Evolutionary conservation across 2,113 vertebrate species (phyloP).

Genomic region (Brienomyrus brachyistius): DNA sequence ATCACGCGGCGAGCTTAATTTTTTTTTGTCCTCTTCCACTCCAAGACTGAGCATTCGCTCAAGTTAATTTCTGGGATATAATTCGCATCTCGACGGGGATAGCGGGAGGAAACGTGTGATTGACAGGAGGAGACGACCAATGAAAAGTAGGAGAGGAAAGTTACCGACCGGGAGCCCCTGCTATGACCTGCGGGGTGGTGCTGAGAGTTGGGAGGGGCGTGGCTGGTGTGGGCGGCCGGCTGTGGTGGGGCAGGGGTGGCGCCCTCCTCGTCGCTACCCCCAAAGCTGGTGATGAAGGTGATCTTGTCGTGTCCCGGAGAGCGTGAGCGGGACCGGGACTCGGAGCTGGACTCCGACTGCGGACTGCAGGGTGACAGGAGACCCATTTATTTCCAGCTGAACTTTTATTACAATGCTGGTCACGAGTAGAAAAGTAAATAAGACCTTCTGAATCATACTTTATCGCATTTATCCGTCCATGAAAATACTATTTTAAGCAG

Average conservation of each 20-base stretch:
- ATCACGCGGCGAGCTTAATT: not conserved
- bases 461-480: not conserved
- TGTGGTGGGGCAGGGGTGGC: slow-evolving; percentile 45
- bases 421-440: too few relatives aligned
- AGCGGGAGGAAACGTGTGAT: slow-evolving; percentile 24
- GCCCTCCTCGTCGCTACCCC: slow-evolving; percentile 85
- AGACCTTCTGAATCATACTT: not conserved
- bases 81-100: not conserved
- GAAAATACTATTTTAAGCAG: not conserved
- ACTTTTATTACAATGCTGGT: not conserved
- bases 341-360: slow-evolving; percentile 76
- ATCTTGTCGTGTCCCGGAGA: slow-evolving; percentile 81
- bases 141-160: slow-evolving; percentile 59
- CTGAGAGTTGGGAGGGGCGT: slow-evolving; percentile 57
- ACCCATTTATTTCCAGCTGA: not conserved
- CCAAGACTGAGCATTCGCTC: not conserved
- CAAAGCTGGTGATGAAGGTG: slow-evolving; percentile 93
- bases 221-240: slow-evolving; percentile 50
- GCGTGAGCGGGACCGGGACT: slow-evolving; percentile 74
- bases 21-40: not conserved
- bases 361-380: slow-evolving; percentile 46
- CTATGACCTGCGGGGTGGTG: slow-evolving; percentile 78
- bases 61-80: not conserved
- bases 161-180: slow-evolving; percentile 94
- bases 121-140: slow-evolving; percentile 50